phyloP scores from a whole-genome alignment of 2,888 invertebrate genomes.

The Myopa testacea region DNA sequence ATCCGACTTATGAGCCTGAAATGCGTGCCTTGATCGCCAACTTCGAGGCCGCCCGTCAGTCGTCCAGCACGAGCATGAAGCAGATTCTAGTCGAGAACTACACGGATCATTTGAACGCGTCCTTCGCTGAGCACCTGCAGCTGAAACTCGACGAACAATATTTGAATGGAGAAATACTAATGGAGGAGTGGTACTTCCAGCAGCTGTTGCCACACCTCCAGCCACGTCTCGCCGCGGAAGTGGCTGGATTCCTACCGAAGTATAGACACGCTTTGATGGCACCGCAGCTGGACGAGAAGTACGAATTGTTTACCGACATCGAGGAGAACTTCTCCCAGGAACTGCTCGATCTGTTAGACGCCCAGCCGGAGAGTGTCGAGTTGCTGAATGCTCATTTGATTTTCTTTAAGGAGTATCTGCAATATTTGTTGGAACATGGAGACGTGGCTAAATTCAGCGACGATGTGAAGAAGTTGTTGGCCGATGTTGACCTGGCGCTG shows the following conservation, averaged over 20 bases:
- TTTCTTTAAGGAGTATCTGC: slow-evolving; percentile 46
- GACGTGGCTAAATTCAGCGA: slow-evolving; percentile 24
- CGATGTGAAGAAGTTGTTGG: slow-evolving; percentile 17
- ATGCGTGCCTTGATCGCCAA: slow-evolving; percentile 39
- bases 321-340: slow-evolving; percentile 44
- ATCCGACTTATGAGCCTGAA: slow-evolving; percentile 34
- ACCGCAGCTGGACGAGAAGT: slow-evolving; percentile 45
- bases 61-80: slow-evolving; percentile 41
- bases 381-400: slow-evolving; percentile 46
- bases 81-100: slow-evolving; percentile 38
- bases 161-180: slow-evolving; percentile 48
- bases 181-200: slow-evolving; percentile 49
- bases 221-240: slow-evolving; percentile 42
- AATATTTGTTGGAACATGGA: slow-evolving; percentile 41
- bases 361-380: slow-evolving; percentile 26
- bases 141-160: slow-evolving; percentile 47
- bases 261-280: slow-evolving; percentile 39
- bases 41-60: slow-evolving; percentile 39
- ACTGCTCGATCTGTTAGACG: slow-evolving; percentile 38
- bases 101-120: slow-evolving; percentile 15
- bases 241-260: slow-evolving; percentile 33
- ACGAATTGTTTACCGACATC: slow-evolving; percentile 43
- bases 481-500: slow-evolving; percentile 37
- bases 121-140: slow-evolving; percentile 42
- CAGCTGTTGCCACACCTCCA: slow-evolving; percentile 39